phyloP scores from a whole-genome alignment of 1,140 invertebrate genomes.

The Formica exsecta region DNA sequence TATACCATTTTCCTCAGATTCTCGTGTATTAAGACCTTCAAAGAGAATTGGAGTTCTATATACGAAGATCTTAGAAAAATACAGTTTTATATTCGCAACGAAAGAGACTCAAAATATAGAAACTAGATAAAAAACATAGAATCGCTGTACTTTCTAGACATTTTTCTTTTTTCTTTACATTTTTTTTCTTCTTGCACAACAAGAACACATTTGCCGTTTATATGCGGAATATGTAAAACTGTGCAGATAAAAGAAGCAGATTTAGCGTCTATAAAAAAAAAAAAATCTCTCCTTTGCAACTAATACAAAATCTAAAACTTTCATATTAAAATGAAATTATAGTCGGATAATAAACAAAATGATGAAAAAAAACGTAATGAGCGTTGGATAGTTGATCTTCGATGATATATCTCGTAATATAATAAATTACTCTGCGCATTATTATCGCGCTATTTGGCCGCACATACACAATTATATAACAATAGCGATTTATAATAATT shows the following conservation, averaged over 20 bases:
- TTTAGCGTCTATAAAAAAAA: background rate
- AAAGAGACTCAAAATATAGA: background rate
- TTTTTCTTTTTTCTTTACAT: background rate
- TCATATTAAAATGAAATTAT: constrained; percentile 15
- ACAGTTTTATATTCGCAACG: background rate
- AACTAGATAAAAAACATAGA: constrained; percentile 26
- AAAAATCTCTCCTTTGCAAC: background rate
- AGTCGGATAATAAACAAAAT: constrained; percentile 9
- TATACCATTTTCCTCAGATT: constrained; percentile 5
- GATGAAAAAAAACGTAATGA: constrained; percentile 13
- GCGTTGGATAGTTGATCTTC: constrained; percentile 6
- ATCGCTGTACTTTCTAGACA: constrained; percentile 2
- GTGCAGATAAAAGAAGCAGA: constrained; percentile 17
- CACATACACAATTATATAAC: constrained; percentile 18
- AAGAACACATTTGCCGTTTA: background rate
- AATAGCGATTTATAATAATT: constrained; percentile 45
- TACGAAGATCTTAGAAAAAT: constrained; percentile 46
- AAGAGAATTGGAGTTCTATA: constrained; percentile 37
- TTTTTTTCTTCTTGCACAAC: background rate
- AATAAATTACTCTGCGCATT: constrained; percentile 53
- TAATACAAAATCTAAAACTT: background rate
- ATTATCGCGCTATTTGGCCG: background rate
- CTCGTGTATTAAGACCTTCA: constrained; percentile 47
- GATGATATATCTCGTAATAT: constrained; percentile 28
- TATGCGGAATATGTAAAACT: background rate